Base-by-base conservation (phyloP, 2,797 vertebrate genomes). In the Xyrichtys novacula region DNA sequence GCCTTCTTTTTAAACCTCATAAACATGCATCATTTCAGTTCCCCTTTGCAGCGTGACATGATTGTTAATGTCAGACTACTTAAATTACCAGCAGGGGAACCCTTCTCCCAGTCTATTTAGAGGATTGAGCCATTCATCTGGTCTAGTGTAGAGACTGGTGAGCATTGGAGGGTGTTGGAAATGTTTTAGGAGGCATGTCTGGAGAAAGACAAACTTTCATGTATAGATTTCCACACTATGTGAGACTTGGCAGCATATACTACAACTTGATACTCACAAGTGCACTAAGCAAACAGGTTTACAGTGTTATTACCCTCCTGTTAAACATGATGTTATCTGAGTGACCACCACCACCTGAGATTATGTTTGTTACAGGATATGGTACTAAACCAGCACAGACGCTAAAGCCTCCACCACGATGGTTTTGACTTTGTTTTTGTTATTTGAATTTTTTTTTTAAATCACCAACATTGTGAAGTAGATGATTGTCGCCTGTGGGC, bases 11-110 rank as follows among this genome's bases (percentile, higher is more conserved):
- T 8, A 42, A 48, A 29, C 32, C 54, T 34, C 23, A 42, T 5
- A 65, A 65, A 53, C 29, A 31, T 19, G 36, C 69, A 60, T 32
- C n/a, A 44, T 63, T 64, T 75, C 62, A 64, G 53, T 64, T 81
- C 65, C 49, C 26, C 20, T 52, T 52, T 71, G 28, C 62, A 42
- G 52, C 20, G 16, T 38, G 25, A 49, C 40, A 59, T 40, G 60
- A 55, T 23, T 54, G 63, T 46, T 67, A 42, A 54, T 55, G 69
- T 42, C 49, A 79, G 36, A 0, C 73, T 60, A 1, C 65, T 85
- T 70, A 36, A 42, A 60, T 65, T 73, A 54, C 43, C 63, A 15
- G 31, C 55, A 16, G 36, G 49, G 62, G 57, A 69, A 32, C 42
- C 38, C 65, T 61, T n/a, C 55, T 43, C 39, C 17, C 10, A 53